Base-by-base conservation (phyloP, 2,113 vertebrate species). In the Salvator merianae region DNA sequence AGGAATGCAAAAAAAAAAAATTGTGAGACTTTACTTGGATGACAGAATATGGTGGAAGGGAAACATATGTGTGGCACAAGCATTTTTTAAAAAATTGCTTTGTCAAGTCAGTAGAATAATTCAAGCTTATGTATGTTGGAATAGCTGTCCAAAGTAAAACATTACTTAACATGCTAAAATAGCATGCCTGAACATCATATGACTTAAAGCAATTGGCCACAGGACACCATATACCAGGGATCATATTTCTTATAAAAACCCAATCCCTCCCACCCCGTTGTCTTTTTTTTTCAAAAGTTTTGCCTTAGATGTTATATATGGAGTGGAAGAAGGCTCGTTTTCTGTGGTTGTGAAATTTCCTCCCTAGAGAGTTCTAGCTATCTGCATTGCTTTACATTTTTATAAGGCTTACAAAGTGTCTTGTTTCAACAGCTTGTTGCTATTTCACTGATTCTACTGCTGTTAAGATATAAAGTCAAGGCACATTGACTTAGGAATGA, bases 1-100 rank as follows among this genome's bases (percentile, higher is more conserved):
- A 66, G 34, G 83, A 76, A 43, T 0, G 0, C 36, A 68, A 10
- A 59, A 59, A 59, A 59, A 59, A 74, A 40, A 0, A 0, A 20
- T 5, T 53, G 65, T 70, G 82, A 34, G 77, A 32, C 87, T 62
- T 79, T 0, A 22, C 66, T 82, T 1, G 0, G 9, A 22, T 40
- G 34, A 34, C 3, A 62, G 76, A 34, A 40, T 53, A n/a, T 71
- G 38, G 30, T 82, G 12, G 59, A 40, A 78, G 18, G 85, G 36
- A 36, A 18, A 77, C n/a, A 62, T n/a, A 62, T 62, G 77, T 7
- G 5, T 28, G 28, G 73, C 36, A 87, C 22, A 62, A 83, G 13
- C 50, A n/a, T 59, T 47, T 47, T 47, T 47, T 47, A 76, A 68
- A 16, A 7, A 65, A 74, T 18, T 34, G 6, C 20, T 68, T 73